phyloP scores from a whole-genome alignment of 2,888 invertebrate genomes.

The Rhaphigaster nebulosa region DNA sequence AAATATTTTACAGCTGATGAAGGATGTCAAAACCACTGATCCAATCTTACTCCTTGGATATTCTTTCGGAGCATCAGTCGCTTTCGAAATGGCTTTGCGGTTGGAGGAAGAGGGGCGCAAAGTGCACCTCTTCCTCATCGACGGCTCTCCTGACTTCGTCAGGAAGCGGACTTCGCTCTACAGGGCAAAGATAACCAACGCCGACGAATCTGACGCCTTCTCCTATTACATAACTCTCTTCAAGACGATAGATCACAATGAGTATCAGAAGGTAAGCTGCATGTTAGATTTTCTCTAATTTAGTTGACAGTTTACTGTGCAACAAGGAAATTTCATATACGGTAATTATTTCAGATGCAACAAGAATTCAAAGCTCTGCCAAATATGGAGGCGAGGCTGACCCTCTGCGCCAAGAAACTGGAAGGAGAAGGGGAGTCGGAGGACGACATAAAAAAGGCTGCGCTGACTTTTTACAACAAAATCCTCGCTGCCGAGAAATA shows the following conservation, averaged over 20 bases:
- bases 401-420: slow-evolving; percentile 74
- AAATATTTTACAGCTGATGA: slow-evolving; percentile 74
- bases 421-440: slow-evolving; percentile 74
- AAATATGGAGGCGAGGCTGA: slow-evolving; percentile 76
- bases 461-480: slow-evolving; percentile 85
- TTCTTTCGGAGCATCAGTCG: slow-evolving; percentile 95
- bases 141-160: slow-evolving; percentile 90
- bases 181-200: slow-evolving; percentile 71
- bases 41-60: slow-evolving; percentile 94
- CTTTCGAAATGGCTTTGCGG: slow-evolving; percentile 93
- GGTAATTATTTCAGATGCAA: slow-evolving; percentile 70
- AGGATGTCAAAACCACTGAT: slow-evolving; percentile 81
- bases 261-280: slow-evolving; percentile 74
- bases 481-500: slow-evolving; percentile 84
- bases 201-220: slow-evolving; percentile 75
- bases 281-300: not conserved
- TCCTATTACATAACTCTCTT: slow-evolving; percentile 87
- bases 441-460: slow-evolving; percentile 78
- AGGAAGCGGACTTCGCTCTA: slow-evolving; percentile 81
- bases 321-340: not conserved
- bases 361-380: slow-evolving; percentile 74
- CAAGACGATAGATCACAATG: slow-evolving; percentile 74
- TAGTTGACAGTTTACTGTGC: not conserved
- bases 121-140: slow-evolving; percentile 79
- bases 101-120: slow-evolving; percentile 75